A percentile compares a stretch with the other conserved stretches of the same genome.
phyloP scores from a whole-genome alignment of 2,888 invertebrate genomes.

The Clusia tigrina region DNA sequence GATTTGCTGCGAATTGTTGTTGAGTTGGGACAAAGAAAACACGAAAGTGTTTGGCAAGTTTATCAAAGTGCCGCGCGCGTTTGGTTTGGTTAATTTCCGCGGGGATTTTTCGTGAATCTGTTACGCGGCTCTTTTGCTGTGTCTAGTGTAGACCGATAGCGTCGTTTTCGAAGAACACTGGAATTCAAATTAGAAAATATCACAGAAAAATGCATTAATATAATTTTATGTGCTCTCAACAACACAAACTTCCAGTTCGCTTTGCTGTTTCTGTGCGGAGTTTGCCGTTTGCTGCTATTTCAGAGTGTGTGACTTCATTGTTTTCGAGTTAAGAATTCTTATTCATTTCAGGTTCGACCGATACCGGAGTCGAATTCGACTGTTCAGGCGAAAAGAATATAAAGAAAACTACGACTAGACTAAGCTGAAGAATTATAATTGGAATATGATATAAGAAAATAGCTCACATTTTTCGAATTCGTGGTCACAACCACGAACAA shows the following conservation, averaged over 20 bases:
- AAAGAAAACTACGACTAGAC: too few relatives aligned
- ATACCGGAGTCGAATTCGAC: too few relatives aligned
- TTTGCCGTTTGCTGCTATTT: not conserved
- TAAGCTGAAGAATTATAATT: too few relatives aligned
- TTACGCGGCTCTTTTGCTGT: not conserved
- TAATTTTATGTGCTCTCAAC: not conserved
- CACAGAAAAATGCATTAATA: slow-evolving; percentile 14
- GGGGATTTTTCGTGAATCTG: not conserved
- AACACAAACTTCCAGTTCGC: slow-evolving; percentile 21
- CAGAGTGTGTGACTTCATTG: not conserved
- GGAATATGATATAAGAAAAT: too few relatives aligned
- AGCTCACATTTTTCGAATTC: too few relatives aligned
- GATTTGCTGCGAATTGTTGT: too few relatives aligned
- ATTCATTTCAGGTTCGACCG: too few relatives aligned
- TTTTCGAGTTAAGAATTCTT: too few relatives aligned
- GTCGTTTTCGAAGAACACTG: slow-evolving; percentile 3
- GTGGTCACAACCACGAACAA: too few relatives aligned
- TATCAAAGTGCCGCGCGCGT: slow-evolving; percentile 21
- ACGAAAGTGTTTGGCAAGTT: slow-evolving; percentile 27
- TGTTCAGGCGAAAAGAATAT: too few relatives aligned
- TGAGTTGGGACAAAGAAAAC: not conserved
- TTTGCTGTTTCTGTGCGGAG: slow-evolving; percentile 13
- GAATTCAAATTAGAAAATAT: slow-evolving; percentile 16
- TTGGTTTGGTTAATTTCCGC: not conserved
- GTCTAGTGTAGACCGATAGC: not conserved